Base-by-base conservation (phyloP, 2,888 invertebrate species). In the Smittia aterrima region DNA sequence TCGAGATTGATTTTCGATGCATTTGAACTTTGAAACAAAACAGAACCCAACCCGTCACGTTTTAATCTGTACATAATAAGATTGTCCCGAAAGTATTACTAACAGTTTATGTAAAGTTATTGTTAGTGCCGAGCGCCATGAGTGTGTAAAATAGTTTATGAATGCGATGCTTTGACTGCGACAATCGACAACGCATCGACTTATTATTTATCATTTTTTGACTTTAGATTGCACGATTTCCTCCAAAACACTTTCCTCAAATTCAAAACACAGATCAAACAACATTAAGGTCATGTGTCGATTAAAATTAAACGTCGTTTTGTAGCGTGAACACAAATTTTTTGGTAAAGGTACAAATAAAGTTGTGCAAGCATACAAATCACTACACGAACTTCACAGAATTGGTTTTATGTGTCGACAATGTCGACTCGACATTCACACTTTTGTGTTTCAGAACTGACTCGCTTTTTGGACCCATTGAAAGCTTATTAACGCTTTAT, bases 331-430 rank as follows among this genome's bases (percentile, higher is more conserved):
- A 58, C 58, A 58, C 58, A 22, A 47, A 47, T 11, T 71, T 18
- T 71, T 71, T 71, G 70, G 70, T 54, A 54, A 71, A 71, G 70
- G 70, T 71, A 71, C 70, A 71, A 71, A 71, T 71, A 71, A 71
- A 71, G 70, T 71, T 71, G 70, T 71, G 67, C 67, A 67, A 58
- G n/a, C 58, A 20, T 58, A 58, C 20, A 58, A 58, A 11, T 22
- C 58, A 58, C 58, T 58, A 58, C 58, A 58, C 58, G 20, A 66
- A 66, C 18, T 62, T 20, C 66, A 66, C 16, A 66, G 18, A 62
- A 9, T 22, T 18, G 58, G 66, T 66, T 66, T 66, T n/a, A 66
- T 11, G 18, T 62, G 24, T 66, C 66, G 24, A 11, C 62, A 11
- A 47, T 6, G 4, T 47, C 47, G 2, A 6, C 58, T 18, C 47